Percentiles rank a stretch among this genome's conserved stretches.
phyloP scores from a whole-genome alignment of 2,888 invertebrate species.

The Melieria picta region DNA sequence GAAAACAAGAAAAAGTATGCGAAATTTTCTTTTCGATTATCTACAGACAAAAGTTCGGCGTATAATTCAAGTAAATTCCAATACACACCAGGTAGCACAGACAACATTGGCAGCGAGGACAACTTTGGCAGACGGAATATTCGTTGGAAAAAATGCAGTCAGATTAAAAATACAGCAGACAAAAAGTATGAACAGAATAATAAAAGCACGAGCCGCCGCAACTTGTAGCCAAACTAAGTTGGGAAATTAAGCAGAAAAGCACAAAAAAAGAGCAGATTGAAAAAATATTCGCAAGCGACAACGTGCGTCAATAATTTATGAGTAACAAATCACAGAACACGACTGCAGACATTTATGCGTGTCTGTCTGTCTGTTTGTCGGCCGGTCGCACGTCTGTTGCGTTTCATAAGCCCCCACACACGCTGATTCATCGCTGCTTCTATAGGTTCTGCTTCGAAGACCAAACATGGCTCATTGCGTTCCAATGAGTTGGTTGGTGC shows the following conservation, averaged over 20 bases:
- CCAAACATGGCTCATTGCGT: not conserved
- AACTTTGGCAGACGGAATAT: not conserved
- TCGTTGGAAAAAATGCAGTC: not conserved
- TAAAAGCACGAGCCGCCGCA: not conserved
- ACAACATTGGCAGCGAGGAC: too few species aligned
- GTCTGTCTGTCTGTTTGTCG: not conserved
- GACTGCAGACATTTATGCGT: constrained; percentile 16
- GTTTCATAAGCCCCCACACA: not conserved
- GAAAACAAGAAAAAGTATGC: too few species aligned
- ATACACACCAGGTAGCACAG: too few species aligned
- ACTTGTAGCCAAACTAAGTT: not conserved
- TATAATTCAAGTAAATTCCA: too few species aligned
- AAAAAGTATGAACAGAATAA: constrained; percentile 9
- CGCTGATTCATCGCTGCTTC: not conserved
- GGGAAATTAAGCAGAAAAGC: constrained; percentile 1
- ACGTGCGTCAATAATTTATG: constrained; percentile 43
- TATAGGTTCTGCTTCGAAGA: too few species aligned
- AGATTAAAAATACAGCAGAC: not conserved
- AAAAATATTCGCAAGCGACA: constrained; percentile 27
- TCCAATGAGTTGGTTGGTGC: not conserved
- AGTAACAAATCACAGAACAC: constrained; percentile 41
- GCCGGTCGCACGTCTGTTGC: not conserved
- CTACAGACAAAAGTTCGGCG: too few species aligned
- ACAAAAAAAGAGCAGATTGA: constrained; percentile 1
- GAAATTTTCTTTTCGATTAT: too few species aligned